Conservation (phyloP, 2,113 vertebrate genomes). For the Laterallus jamaicensis region DNA sequence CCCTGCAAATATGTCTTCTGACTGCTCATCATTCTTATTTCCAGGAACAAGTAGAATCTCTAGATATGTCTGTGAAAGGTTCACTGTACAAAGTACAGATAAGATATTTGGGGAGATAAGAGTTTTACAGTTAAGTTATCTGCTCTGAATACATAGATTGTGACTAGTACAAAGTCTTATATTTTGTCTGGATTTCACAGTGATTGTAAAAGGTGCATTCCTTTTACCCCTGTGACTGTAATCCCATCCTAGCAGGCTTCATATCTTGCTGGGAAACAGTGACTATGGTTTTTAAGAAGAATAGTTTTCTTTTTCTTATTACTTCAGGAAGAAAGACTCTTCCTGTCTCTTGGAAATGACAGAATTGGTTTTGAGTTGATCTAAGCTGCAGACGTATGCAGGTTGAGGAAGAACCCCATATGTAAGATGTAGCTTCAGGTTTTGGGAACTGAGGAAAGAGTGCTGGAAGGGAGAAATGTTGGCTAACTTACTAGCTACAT, state of each 20-base stretch:
- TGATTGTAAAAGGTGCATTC: not conserved
- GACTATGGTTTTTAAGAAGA: not conserved
- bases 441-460: not conserved
- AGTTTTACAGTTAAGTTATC: not conserved
- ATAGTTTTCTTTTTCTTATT: not conserved
- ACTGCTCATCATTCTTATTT: slow-evolving; percentile 12
- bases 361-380: not conserved
- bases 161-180: not conserved
- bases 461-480: not conserved
- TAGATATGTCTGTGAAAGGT: not conserved
- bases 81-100: not conserved
- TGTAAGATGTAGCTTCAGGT: not conserved
- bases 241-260: not conserved
- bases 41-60: slow-evolving; percentile 18
- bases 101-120: not conserved
- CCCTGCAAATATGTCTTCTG: not conserved
- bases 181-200: not conserved
- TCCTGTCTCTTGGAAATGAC: not conserved
- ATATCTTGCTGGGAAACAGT: not conserved
- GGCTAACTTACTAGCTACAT: not conserved
- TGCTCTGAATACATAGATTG: not conserved
- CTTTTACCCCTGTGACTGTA: not conserved
- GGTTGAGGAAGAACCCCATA: not conserved
- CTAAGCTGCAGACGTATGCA: not conserved
- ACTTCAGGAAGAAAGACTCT: not conserved